Base-by-base conservation (phyloP, 2,888 invertebrate genomes). In the Drosophila mimica region DNA sequence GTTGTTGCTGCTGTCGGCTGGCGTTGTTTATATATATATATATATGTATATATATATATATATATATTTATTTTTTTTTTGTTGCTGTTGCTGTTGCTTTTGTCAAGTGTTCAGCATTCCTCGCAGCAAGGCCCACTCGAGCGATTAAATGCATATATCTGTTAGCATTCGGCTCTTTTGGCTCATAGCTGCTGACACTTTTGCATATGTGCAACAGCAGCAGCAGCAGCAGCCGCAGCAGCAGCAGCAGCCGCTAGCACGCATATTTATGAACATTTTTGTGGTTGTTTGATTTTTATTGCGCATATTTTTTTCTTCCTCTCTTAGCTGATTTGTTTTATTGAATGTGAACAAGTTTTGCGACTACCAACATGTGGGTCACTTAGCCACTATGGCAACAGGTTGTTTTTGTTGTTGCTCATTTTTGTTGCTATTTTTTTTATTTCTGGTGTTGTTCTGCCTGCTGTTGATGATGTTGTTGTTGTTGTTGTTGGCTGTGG, bases 341-440 rank as follows among this genome's bases (percentile, higher is more conserved):
- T 81, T 79, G 79, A 84, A 79, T 83, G 70, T 71, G 76, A 83
- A 82, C 82, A 82, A 81, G 82, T 82, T 82, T 82, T 73, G 83
- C 73, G 70, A 76, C 66, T 78, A 68, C 59, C 71, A 75, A 63
- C 82, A 82, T 82, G 82, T 82, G 84, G 82, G 82, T 83, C 82
- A 83, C 82, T 83, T 76, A 82, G 84, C 79, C 82, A 82, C 76
- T 82, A 79, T 82, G 79, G 79, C 82, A 82, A 81, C 84, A 83
- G 82, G 84, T 83, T 82, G 82, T 17, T 69, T 82, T 83, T 82
- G 83, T 20, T 66, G 64, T 9, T 48, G 48, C 48, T 48, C 80
- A 82, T 20, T 58, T 52, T 15, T 61, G 54, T 30, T 68, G 72
- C 9, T 59, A 52, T 11, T 59, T 56, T 25, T 2, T 25, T 25